phyloP scores from a whole-genome alignment of 1,140 invertebrate genomes.

The Lucilia cuprina region DNA sequence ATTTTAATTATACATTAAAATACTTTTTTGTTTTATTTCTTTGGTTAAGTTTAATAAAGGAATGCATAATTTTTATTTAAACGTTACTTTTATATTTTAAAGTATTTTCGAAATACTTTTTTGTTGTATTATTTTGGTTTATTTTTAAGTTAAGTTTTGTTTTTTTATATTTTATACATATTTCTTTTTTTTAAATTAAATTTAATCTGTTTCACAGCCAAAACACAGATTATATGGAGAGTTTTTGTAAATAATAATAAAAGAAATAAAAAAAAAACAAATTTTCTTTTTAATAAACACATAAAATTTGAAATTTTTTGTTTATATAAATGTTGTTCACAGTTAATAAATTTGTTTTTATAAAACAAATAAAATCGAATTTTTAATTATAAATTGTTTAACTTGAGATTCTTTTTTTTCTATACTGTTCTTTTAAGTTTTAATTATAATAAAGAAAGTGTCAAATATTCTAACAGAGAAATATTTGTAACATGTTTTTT shows the following conservation, averaged over 20 bases:
- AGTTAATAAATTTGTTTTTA: no score
- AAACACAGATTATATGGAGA: slow-evolving; percentile 56
- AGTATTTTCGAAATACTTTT: slow-evolving; percentile 11
- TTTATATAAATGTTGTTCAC: no score
- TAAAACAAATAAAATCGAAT: no score
- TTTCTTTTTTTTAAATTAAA: slow-evolving; percentile 18
- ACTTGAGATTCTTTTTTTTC: no score
- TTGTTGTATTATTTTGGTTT: background rate
- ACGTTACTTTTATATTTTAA: background rate
- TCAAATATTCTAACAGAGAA: no score
- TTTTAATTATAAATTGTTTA: no score
- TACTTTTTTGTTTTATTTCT: background rate
- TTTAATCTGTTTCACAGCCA: slow-evolving; percentile 62
- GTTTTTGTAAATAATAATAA: slow-evolving; percentile 4
- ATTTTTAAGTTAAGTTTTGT: background rate
- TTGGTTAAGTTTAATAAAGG: background rate
- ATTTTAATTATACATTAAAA: background rate
- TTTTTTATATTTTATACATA: background rate
- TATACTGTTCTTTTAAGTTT: no score
- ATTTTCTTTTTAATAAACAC: background rate
- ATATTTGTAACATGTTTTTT: no score
- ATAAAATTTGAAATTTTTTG: background rate
- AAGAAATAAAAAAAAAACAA: background rate
- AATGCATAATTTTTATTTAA: background rate
- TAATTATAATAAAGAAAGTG: no score